Evolutionary conservation across 1,140 invertebrate genomes (phyloP), one percentile per base, ranked within the genome.

Genomic region (Phymorhynchus buccinoides): DNA sequence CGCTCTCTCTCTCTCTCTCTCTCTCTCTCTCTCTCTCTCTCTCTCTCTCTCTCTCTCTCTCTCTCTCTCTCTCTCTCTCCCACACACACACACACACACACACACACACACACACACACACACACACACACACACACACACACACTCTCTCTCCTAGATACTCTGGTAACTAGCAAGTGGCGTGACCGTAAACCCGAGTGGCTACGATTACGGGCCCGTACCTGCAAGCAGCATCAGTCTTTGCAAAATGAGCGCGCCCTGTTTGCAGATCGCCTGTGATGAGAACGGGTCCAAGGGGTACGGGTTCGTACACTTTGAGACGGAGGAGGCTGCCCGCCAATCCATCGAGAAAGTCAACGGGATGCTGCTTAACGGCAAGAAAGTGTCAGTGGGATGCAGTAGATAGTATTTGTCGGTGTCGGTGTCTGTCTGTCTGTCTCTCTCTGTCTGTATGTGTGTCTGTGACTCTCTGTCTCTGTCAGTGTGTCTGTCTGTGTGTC

Each of bases 301-400:
- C 94, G 99, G 99, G 78, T 99, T 99, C 95, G 99, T 99, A 0
- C 99, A 99, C 94, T 99, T 99, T 95, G 99, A 99, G 95, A 99
- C 98, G 73, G 98, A 99, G 94, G 99, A 99, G 94, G 97, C 98
- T 52, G 99, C 99, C 37, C 97, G 97, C 91, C 98, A 97, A 92
- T 98, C 98, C 83, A 99, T 99, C 92, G 97, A 98, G 89, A 99
- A 98, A 94, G 95, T 95, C 73, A 99, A 99, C 94, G 98, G 98
- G 87, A 99, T 98, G 97, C 95, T 99, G 93, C 94, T 98, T 75
- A 97, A 97, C 93, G 96, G 96, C 35, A 97, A 98, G 93, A 97
- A 97, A 95, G 96, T 99, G 77, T 92, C 66, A 95, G 98, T 94
- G 30, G 39, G 7, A 22, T 52, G 48, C 22, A 22, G 7, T 7